These are phyloP conservation scores for Tridacna crocea DNA, from an alignment of 2,888 invertebrate genomes.

Conservation along the genomic window DNA sequence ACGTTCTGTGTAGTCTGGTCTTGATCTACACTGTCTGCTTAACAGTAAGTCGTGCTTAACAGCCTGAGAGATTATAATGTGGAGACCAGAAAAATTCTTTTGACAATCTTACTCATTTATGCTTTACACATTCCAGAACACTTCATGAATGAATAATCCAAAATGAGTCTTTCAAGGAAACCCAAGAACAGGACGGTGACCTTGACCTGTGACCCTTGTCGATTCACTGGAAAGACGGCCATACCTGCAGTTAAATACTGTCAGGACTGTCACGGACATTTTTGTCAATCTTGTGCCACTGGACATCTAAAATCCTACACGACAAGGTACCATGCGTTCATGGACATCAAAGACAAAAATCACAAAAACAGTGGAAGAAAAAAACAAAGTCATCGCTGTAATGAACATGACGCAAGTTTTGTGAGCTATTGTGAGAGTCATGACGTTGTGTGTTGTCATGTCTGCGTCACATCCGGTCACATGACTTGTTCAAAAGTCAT, in stretches of 20 bases:
- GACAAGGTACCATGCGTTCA: conserved; percentile 29
- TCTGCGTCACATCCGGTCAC: conserved; percentile 45
- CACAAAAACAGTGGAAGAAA: neutral
- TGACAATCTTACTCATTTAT: neutral
- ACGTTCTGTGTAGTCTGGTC: too few relatives aligned
- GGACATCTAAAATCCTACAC: conserved; percentile 25
- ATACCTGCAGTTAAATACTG: conserved; percentile 35
- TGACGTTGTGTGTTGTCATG: conserved; percentile 47
- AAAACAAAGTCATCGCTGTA: conserved; percentile 20
- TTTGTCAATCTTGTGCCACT: conserved; percentile 36
- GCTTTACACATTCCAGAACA: neutral
- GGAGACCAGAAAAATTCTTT: neutral
- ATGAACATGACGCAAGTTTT: conserved; percentile 41
- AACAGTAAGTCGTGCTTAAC: too few relatives aligned
- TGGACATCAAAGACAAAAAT: conserved; percentile 15
- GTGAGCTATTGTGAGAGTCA: conserved; percentile 49
- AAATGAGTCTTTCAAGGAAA: conserved; percentile 14
- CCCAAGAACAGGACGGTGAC: neutral
- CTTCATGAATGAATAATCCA: neutral
- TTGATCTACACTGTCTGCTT: too few relatives aligned
- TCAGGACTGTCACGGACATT: conserved; percentile 44
- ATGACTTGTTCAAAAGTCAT: conserved; percentile 33
- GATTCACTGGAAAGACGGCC: conserved; percentile 33
- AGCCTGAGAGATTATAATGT: too few relatives aligned
- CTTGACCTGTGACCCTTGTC: conserved; percentile 37